phyloP scores from a whole-genome alignment of 2,797 vertebrate genomes.

The Philypnodon macrostomus region DNA sequence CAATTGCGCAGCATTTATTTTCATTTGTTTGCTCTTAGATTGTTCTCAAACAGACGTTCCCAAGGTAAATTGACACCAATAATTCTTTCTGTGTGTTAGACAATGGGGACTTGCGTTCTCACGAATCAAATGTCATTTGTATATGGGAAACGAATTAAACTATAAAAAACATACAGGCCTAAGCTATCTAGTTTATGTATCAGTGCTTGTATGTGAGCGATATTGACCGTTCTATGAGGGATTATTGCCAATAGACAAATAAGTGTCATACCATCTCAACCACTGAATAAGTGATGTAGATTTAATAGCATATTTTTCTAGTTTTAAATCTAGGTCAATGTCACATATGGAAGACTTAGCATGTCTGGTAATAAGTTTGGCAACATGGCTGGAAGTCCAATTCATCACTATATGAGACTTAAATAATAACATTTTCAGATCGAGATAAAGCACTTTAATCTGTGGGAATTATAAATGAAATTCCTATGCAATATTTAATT shows the following conservation, averaged over 20 bases:
- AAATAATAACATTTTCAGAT: conserved; percentile 20
- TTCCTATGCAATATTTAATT: conserved; percentile 30
- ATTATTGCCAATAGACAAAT: conserved; percentile 29
- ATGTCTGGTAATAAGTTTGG: conserved; percentile 32
- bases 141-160: too few species aligned
- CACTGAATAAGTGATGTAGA: conserved; percentile 63
- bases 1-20: conserved; percentile 11
- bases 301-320: conserved; percentile 42
- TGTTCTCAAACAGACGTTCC: conserved; percentile 6
- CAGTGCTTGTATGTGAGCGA: too few species aligned
- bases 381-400: conserved; percentile 38
- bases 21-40: conserved; percentile 9
- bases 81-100: background rate
- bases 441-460: conserved; percentile 54
- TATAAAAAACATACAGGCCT: too few species aligned
- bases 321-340: conserved; percentile 64
- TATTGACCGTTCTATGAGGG: conserved; percentile 36
- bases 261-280: conserved; percentile 19
- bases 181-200: too few species aligned
- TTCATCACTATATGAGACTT: conserved; percentile 26
- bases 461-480: conserved; percentile 44
- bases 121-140: too few species aligned
- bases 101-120: background rate
- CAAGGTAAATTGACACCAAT: conserved; percentile 7
- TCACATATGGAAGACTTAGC: conserved; percentile 29